Percentiles rank a stretch among this genome's conserved stretches.
Evolutionary conservation across 2,888 invertebrate species (phyloP).

Genomic region (Eupithecia inturbata): DNA sequence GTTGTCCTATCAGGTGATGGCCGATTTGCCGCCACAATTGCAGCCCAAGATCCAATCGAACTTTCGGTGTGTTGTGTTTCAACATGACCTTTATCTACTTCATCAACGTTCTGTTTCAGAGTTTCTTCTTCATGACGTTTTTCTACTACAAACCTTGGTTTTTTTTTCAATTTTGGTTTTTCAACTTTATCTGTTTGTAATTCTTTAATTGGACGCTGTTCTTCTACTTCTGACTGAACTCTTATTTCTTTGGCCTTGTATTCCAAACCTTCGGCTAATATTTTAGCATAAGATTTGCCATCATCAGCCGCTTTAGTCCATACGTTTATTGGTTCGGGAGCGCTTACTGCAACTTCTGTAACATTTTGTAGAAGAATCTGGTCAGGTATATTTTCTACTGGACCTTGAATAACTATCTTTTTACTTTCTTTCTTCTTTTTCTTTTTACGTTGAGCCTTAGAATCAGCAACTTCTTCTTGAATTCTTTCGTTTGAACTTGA

Average conservation of each 20-base stretch:
- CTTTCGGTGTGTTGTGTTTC: slow-evolving; percentile 42
- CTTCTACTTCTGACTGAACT: slow-evolving; percentile 16
- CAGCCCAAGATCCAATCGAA: slow-evolving; percentile 70
- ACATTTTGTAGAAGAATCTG: slow-evolving; percentile 11
- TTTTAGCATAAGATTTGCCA: slow-evolving; percentile 88
- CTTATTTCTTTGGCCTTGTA: slow-evolving; percentile 36
- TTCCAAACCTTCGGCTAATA: slow-evolving; percentile 81
- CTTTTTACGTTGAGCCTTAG: slow-evolving; percentile 65
- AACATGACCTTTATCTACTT: slow-evolving; percentile 15
- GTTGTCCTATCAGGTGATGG: slow-evolving; percentile 64
- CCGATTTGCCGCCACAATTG: slow-evolving; percentile 69
- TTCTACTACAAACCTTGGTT: slow-evolving; percentile 36
- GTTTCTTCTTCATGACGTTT: slow-evolving; percentile 22
- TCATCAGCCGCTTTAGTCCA: slow-evolving; percentile 82
- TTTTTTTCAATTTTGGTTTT: slow-evolving; percentile 39
- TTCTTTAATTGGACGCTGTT: slow-evolving; percentile 18
- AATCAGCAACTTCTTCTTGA: slow-evolving; percentile 51
- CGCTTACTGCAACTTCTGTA: slow-evolving; percentile 27
- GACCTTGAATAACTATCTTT: slow-evolving; percentile 45
- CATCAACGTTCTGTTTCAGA: slow-evolving; percentile 9
- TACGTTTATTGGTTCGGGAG: slow-evolving; percentile 63
- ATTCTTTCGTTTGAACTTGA: slow-evolving; percentile 39
- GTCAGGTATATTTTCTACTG: slow-evolving; percentile 37
- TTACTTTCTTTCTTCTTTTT: slow-evolving; percentile 70
- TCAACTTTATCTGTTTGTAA: slow-evolving; percentile 45